These are phyloP conservation scores for Psephotus haematonotus DNA, from an alignment of 2,113 vertebrate genomes.

Conservation along the genomic window DNA sequence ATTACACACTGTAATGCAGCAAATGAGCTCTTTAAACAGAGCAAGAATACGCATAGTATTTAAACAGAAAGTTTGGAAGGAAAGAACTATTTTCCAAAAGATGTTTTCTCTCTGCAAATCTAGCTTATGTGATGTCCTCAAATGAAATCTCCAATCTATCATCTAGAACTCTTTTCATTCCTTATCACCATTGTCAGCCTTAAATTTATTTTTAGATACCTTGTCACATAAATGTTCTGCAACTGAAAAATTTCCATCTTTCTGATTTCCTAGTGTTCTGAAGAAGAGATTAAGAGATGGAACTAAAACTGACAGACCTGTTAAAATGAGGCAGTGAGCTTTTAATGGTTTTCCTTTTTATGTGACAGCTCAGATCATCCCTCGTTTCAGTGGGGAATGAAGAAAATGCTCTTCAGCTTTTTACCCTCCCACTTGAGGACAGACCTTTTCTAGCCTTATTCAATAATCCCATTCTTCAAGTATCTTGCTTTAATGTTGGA, in stretches of 20 bases:
- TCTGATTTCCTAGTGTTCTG: conserved; percentile 52
- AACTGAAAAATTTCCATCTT: conserved; percentile 51
- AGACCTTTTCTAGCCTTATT: conserved; percentile 3
- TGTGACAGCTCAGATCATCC: conserved; percentile 62
- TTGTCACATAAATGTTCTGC: conserved; percentile 60
- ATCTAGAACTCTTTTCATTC: not conserved
- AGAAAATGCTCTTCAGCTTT: conserved; percentile 55
- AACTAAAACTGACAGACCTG: conserved; percentile 54
- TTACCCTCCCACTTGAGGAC: conserved; percentile 15
- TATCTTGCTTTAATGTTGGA: not conserved
- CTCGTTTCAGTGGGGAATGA: conserved; percentile 39
- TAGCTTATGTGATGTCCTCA: not conserved
- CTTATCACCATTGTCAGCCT: conserved; percentile 30
- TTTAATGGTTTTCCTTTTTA: conserved; percentile 57
- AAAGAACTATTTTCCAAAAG: not conserved
- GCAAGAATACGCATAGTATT: not conserved
- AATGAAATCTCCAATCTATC: not conserved
- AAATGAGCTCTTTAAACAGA: not conserved
- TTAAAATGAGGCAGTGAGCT: conserved; percentile 58
- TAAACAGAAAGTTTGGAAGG: not conserved
- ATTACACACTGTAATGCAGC: not conserved
- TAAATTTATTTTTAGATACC: conserved; percentile 47
- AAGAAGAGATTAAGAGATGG: conserved; percentile 60
- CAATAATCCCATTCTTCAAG: conserved; percentile 5
- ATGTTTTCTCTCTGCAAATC: not conserved